Evolutionary conservation across 2,113 vertebrate genomes (phyloP), one percentile per base, ranked within the genome.

Genomic region (Meleagris gallopavo): DNA sequence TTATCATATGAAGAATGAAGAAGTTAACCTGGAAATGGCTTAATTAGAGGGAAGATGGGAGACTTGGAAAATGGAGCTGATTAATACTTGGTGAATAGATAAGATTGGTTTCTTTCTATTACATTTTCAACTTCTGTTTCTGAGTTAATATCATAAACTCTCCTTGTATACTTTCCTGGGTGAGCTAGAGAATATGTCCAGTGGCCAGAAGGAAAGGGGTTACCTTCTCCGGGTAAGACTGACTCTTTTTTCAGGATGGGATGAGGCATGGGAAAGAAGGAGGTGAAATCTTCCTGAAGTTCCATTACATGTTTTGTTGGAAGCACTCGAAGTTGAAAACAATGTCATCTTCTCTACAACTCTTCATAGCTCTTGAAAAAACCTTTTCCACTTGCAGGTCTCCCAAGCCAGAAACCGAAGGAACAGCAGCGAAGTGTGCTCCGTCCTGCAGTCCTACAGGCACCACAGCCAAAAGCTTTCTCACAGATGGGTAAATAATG

Each of bases 351-450:
- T 46, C 46, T 20, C 10, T 46, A 13, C 48, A 25, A 13, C 24
- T 50, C 24, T 25, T 25, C 4, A 3, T 50, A 50, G 48, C 48
- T 50, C 48, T 50, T 25, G 24, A 50, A 25, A 48, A 38, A 52
- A 54, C 15, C 22, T 19, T 22, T 83, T 92, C 67, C 58, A 3
- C 89, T 98, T 98, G 43, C 97, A 99, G 99, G 99, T 87, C 95
- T 99, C 84, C 99, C 99, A 2, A 99, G 99, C 98, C 99, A 99
- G 97, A 99, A 99, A 95, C 99, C 99, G 62, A 99, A 99, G 98
- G 99, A 99, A 52, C 99, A 99, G 96, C 99, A 99, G 92, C 98
- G 99, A 57, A 99, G 99, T 16, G 99, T 99, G 75, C 98, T 99
- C 78, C 99, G 99, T 90, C 99, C 99, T 3, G 99, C 99, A 11